Conservation (phyloP, 2,888 invertebrate species). For the Bombylius discolor region DNA sequence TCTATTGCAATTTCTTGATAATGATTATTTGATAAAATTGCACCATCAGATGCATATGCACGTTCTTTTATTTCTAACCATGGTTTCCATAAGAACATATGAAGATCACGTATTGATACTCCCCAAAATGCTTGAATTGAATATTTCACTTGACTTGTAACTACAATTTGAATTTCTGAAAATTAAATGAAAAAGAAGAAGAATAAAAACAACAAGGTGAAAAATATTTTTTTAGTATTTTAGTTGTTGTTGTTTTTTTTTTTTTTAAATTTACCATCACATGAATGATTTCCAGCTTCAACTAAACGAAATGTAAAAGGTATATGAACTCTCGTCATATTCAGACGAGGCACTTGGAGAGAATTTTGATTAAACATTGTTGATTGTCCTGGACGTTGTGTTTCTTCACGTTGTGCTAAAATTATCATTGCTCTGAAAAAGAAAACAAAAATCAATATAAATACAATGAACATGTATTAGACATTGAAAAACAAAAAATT, state of each 20-base stretch:
- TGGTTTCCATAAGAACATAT: conserved; percentile 62
- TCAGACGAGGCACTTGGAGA: conserved; percentile 46
- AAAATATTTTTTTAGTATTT: not conserved
- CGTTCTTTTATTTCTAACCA: conserved; percentile 52
- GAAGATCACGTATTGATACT: conserved; percentile 61
- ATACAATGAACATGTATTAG: no score
- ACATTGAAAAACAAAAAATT: no score
- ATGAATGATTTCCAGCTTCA: conserved; percentile 56
- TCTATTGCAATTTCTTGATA: conserved; percentile 20
- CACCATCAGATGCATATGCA: conserved; percentile 7
- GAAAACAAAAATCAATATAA: not conserved
- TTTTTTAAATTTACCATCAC: conserved; percentile 42
- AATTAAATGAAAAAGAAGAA: conserved; percentile 14
- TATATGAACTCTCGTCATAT: conserved; percentile 74
- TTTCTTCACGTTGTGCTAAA: conserved; percentile 11
- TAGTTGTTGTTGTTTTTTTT: not conserved
- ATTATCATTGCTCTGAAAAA: conserved; percentile 10
- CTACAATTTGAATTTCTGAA: conserved; percentile 58
- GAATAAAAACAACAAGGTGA: not conserved
- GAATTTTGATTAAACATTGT: conserved; percentile 9
- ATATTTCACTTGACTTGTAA: conserved; percentile 64
- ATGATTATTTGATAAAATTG: conserved; percentile 15
- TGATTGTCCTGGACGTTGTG: not conserved
- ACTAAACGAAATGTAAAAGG: conserved; percentile 68
- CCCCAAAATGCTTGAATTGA: conserved; percentile 66